Evolutionary conservation across 1,140 invertebrate genomes (phyloP), one percentile per base, ranked within the genome.

Genomic region (Drosophila athabasca): DNA sequence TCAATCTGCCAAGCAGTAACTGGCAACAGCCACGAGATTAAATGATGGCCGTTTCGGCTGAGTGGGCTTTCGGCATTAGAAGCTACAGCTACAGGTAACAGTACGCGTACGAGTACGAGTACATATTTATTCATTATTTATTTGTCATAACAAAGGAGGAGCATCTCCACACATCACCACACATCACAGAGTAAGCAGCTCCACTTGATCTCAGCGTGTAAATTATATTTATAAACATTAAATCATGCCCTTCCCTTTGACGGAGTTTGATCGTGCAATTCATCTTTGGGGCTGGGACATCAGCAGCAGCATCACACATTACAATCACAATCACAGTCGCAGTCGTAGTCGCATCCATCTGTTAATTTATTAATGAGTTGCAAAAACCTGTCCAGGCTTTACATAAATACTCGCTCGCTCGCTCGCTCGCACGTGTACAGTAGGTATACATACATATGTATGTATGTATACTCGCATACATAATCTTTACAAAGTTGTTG

Each of bases 201-300:
- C 50, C 19, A 68, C 69, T 58, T 72, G 62, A 76, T 62, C 8
- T 55, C 39, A 24, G 19, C 46, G 71, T 62, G 71, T 62, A 52
- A 84, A 72, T 76, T 51, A 55, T 84, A 81, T 84, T 85, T 81
- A 73, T 87, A 85, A 85, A 87, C 74, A 85, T 77, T 80, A 65
- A 77, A 87, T 74, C 77, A 74, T 72, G 76, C 35, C 15, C n/a
- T 41, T 17, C 26, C 50, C 15, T 35, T 31, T 39, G 19, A 39
- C 9, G 31, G 9, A 9, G 31, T 35, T 11, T 11, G 31, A 45
- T 58, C 64, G 59, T 43, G 59, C 45, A 41, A 76, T 26, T 76
- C 62, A 76, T 76, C 55, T 49, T 31, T 2, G n/a, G 15, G 55
- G 45, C 45, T 46, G 55, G n/a, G 55, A 9, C 29, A 24, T 24